Percentiles rank a stretch among this genome's conserved stretches.
Evolutionary conservation across 37 sponge, comb jelly and placozoan genomes (phyloP).

Genomic region (Axinella damicornis): DNA sequence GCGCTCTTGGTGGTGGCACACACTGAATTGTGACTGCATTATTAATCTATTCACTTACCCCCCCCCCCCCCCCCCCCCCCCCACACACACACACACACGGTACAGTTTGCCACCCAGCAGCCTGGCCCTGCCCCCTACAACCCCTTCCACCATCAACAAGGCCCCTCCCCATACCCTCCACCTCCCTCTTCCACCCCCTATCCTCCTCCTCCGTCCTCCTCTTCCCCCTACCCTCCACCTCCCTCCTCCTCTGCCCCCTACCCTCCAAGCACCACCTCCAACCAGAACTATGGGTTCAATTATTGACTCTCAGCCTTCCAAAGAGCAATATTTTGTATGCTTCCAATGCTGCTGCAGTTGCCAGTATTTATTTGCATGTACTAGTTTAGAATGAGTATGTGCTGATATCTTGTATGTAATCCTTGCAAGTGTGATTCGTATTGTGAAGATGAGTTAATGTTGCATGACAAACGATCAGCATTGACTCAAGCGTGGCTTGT

Average conservation of each 20-base stretch:
- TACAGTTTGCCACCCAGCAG: too few relatives aligned
- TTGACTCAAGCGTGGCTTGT: too few relatives aligned
- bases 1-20: too few relatives aligned
- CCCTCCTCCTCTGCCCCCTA: neutral
- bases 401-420: too few relatives aligned
- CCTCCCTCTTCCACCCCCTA: constrained; percentile 8
- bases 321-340: neutral
- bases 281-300: constrained; percentile 35
- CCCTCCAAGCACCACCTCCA: too few relatives aligned
- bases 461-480: too few relatives aligned
- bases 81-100: too few relatives aligned
- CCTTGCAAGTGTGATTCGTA: too few relatives aligned
- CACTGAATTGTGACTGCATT: too few relatives aligned
- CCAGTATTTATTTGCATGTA: neutral
- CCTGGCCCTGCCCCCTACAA: constrained; percentile 22
- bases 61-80: too few relatives aligned
- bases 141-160: constrained; percentile 2
- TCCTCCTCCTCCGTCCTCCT: neutral
- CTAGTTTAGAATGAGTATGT: too few relatives aligned
- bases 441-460: too few relatives aligned
- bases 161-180: neutral
- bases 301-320: neutral
- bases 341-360: neutral
- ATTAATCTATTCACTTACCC: neutral
- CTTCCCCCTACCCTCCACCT: neutral